phyloP scores from a whole-genome alignment of 1,140 invertebrate genomes.

The Drosophila tani region DNA sequence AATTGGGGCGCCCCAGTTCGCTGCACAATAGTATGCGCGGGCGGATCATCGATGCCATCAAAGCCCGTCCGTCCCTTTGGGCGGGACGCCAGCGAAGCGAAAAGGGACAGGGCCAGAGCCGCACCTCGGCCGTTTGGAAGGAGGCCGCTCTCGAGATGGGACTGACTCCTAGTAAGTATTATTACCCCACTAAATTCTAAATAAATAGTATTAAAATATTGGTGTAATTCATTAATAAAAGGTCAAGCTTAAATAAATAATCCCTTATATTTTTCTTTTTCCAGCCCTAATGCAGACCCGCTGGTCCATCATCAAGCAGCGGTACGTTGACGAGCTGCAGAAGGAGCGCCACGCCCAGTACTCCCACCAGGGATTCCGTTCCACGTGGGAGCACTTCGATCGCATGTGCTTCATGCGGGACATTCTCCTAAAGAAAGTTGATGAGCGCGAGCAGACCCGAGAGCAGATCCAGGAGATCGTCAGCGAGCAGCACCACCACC shows the following conservation, averaged over 20 bases:
- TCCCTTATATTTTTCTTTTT: not conserved
- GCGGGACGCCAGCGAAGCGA: conserved; percentile 76
- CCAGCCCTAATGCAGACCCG: conserved; percentile 76
- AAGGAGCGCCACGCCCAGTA: conserved; percentile 78
- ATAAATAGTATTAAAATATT: not conserved
- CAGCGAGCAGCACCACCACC: conserved; percentile 77
- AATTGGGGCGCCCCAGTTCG: conserved; percentile 77
- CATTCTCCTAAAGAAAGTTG: conserved; percentile 74
- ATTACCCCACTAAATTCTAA: not conserved
- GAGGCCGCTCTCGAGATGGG: conserved; percentile 78
- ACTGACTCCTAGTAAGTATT: conserved; percentile 73
- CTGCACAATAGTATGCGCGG: conserved; percentile 83
- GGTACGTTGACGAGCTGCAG: conserved; percentile 80
- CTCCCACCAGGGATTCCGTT: conserved; percentile 69
- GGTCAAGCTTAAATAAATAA: not conserved
- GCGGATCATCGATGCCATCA: conserved; percentile 80
- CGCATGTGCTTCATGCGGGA: conserved; percentile 82
- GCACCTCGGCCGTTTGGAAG: conserved; percentile 81
- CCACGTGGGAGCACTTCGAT: conserved; percentile 83
- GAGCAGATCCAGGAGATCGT: conserved; percentile 83
- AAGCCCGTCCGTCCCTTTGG: conserved; percentile 74
- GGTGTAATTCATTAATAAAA: not conserved
- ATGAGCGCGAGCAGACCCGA: conserved; percentile 78
- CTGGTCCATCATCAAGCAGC: conserved; percentile 82
- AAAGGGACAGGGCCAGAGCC: conserved; percentile 76